Base-by-base conservation (phyloP, 2,797 vertebrate genomes). In the Mormyrops attenuatus region DNA sequence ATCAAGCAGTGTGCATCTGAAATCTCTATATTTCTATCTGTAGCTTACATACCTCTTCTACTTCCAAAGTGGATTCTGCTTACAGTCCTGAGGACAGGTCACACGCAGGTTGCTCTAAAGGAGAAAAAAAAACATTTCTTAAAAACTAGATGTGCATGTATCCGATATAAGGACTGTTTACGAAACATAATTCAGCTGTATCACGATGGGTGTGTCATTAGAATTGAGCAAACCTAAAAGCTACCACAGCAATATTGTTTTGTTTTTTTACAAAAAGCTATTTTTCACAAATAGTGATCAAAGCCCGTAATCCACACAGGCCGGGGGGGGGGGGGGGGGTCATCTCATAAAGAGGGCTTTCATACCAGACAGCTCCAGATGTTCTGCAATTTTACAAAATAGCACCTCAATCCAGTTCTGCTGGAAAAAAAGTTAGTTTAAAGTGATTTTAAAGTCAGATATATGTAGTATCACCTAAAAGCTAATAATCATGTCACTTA, bases 11-110 rank as follows among this genome's bases (percentile, higher is more conserved):
- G 22, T 26, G 60, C 2, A 63, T 63, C 57, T 26, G 8, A 63
- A 63, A 63, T 22, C 63, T 66, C 22, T 69, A 69, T 13, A 69
- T 30, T 69, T 69, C 26, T 11, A 73, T 73, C 66, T 17, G 13
- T 34, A 73, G 41, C 73, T 82, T 82, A 82, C 77, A 82, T 82
- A 82, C 77, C 77, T 82, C 20, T 82, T 44, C 77, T 82, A 41
- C 38, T 47, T 41, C 41, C 77, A 44, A 82, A 82, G 77, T 47
- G 77, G 77, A 82, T 82, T 47, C 77, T 82, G 77, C 77, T 82
- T 47, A 44, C 73, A 82, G 41, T 82, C 38, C 77, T 47, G 77
- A 47, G 77, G 41, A 82, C 77, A 82, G 77, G 77, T 82, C 77
- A 82, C 77, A 7, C 38, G 20, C 77, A 82, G 77, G 77, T 82